Base-by-base conservation (phyloP, 2,113 vertebrate species). In the Lepidothrix coronata region DNA sequence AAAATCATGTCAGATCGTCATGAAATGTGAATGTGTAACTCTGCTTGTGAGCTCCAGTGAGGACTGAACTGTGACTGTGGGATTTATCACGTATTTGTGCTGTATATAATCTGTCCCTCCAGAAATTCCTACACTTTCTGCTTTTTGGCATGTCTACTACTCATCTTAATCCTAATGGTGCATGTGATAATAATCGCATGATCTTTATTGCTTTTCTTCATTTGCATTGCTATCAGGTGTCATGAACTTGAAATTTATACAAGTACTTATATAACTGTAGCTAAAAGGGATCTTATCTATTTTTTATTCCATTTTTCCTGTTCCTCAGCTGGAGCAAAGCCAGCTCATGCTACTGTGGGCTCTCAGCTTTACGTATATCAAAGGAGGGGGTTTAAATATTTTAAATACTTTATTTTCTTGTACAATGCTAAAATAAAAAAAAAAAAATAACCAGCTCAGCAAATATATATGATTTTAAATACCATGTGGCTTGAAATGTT, bases 171-270 rank as follows among this genome's bases (percentile, higher is more conserved):
- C 41, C 61, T 86, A 62, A 80, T 39, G 82, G 58, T 83, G 28
- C 41, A 19, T 13, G 23, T 73, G 88, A 46, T 82, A 54, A 92
- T 74, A 89, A 73, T 14, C 65, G 43, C 21, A 33, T 8, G 25
- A 74, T 57, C 30, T 66, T 87, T 52, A 74, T 72, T 62, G 43
- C 66, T 92, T 88, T 93, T 93, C 57, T 81, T 62, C 8, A 70
- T 88, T 94, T 94, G 83, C 63, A 51, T 71, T 91, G 79, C 70
- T 77, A 58, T 48, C 39, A 31, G 12, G 62, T 95, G 62, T 67
- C 90, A 52, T 2, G 30, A 91, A 86, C 89, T 67, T 85, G 79
- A 96, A 83, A 92, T 91, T 86, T 91, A 83, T 91, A 70, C 79
- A 72, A 41, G 63, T 76, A 24, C 72, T 86, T 70, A 5, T 24